Base-by-base conservation (phyloP, 1,140 invertebrate species). In the Musca domestica region DNA sequence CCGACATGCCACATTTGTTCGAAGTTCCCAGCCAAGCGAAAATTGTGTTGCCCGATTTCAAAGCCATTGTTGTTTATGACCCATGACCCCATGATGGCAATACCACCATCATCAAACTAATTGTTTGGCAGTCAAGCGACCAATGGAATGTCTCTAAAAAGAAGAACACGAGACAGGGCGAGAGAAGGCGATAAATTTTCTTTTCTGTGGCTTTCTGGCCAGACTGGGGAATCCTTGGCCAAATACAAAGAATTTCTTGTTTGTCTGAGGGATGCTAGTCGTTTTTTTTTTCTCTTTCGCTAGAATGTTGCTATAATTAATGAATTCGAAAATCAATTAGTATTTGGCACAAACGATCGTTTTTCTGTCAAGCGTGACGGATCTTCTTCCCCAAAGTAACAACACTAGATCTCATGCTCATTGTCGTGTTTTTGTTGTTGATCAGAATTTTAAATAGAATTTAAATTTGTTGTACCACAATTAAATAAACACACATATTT, bases 261-360 rank as follows among this genome's bases (percentile, higher is more conserved):
- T 12, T 5, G 20, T 51, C 20, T 20, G 20, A 20, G 20, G 20
- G 12, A 51, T 49, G 15, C 15, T 3, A 49, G 17, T 49, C 15
- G 47, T 49, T 49, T 56, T 27, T 61, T 34, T 12, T 2, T 41
- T 41, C 34, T 12, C 34, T 41, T 10, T 41, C 34, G 2, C 34
- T 7, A 30, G 27, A 30, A 41, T 41, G 10, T 41, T 12, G 4
- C 4, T 41, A 41, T 46, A 46, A 30, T 66, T 66, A 61, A 69
- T 69, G 68, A 69, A 69, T 69, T 69, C 68, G 68, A 69, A 66
- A 69, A 69, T 69, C 68, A 69, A 69, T 69, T 69, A 69, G 64
- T 64, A 63, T 56, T 69, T 69, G 68, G 64, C 68, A 69, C 64
- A 41, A 30, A 52, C 30, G 63, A 69, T 25, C 49, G 67, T 69